phyloP scores from a whole-genome alignment of 2,888 invertebrate species.

The Eledona agricola region DNA sequence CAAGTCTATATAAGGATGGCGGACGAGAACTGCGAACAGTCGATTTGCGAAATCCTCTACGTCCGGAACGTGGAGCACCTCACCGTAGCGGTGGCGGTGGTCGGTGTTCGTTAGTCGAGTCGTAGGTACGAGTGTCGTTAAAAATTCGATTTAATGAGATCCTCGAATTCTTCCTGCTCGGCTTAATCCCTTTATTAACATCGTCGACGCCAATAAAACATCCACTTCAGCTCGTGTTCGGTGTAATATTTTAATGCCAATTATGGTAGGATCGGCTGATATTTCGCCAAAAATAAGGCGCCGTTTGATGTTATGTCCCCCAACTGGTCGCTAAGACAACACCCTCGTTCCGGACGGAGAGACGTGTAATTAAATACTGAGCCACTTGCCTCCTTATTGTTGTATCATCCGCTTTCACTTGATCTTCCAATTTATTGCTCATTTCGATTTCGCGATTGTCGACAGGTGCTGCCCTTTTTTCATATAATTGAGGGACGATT shows the following conservation, averaged over 20 bases:
- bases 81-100: conserved; percentile 6
- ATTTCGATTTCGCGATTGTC: conserved; percentile 37
- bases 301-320: conserved; percentile 33
- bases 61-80: conserved; percentile 33
- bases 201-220: conserved; percentile 11
- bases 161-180: conserved; percentile 10
- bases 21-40: conserved; percentile 53
- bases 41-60: conserved; percentile 43
- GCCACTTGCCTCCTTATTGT: conserved; percentile 46
- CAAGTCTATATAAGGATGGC: conserved; percentile 67
- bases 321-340: conserved; percentile 46
- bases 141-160: conserved; percentile 28
- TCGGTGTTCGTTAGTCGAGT: neutral
- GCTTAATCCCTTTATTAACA: conserved; percentile 8
- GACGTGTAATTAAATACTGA: conserved; percentile 46
- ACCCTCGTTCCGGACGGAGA: conserved; percentile 40
- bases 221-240: conserved; percentile 7
- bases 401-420: conserved; percentile 40
- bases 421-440: conserved; percentile 47
- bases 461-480: conserved; percentile 22
- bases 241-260: conserved; percentile 29
- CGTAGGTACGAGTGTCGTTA: conserved; percentile 11
- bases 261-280: conserved; percentile 16
- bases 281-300: conserved; percentile 14
- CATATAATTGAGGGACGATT: too few relatives aligned